Percentiles rank a stretch among this genome's conserved stretches.
phyloP scores from a whole-genome alignment of 2,888 invertebrate species.

The Cheilosia vulpina region DNA sequence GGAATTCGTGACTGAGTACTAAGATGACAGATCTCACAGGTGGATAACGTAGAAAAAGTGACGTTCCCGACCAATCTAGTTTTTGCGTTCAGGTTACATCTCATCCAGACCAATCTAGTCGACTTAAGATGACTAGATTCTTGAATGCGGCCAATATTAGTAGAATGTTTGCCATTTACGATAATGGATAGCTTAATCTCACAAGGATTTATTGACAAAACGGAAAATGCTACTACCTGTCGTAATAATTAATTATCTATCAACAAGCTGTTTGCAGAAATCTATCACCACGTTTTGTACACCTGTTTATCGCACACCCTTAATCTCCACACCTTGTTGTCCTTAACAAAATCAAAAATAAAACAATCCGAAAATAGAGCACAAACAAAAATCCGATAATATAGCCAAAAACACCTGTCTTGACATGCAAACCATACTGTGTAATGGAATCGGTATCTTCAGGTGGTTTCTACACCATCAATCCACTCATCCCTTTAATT shows the following conservation, averaged over 20 bases:
- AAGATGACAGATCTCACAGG: no score
- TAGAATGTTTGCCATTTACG: no score
- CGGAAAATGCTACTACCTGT: no score
- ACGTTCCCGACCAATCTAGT: no score
- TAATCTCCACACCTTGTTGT: neutral
- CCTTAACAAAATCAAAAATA: neutral
- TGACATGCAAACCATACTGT: constrained; percentile 1
- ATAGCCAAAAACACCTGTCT: neutral
- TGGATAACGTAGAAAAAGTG: no score
- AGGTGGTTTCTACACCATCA: neutral
- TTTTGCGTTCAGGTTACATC: no score
- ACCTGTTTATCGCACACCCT: neutral
- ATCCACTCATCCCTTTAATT: neutral
- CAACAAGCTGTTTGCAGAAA: neutral
- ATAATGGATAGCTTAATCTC: no score
- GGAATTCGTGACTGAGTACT: no score
- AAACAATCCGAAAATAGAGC: neutral
- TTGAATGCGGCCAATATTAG: no score
- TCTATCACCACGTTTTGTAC: neutral
- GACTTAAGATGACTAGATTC: no score
- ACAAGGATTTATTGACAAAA: no score
- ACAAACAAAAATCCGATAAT: neutral
- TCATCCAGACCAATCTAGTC: no score
- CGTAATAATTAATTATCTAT: neutral
- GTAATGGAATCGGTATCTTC: neutral